These are phyloP conservation scores for Drosophila leonis DNA, from an alignment of 2,888 invertebrate genomes.

Conservation along the genomic window DNA sequence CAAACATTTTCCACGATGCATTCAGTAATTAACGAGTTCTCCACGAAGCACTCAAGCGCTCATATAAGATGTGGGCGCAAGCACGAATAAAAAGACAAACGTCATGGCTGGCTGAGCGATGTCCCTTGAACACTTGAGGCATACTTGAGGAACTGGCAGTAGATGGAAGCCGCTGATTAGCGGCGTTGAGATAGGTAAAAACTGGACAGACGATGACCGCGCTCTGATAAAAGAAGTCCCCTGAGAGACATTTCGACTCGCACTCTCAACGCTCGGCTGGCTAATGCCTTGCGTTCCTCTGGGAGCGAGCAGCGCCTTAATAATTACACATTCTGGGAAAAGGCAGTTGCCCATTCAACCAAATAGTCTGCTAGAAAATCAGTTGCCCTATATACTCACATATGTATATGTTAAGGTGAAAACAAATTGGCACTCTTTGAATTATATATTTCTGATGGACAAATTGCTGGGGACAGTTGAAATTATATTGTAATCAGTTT, in stretches of 20 bases:
- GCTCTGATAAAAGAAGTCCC: slow-evolving; percentile 40
- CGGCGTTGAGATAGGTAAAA: slow-evolving; percentile 24
- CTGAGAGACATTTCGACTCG: slow-evolving; percentile 33
- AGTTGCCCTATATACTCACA: background rate
- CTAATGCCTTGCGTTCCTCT: slow-evolving; percentile 19
- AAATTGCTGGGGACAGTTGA: slow-evolving; percentile 56
- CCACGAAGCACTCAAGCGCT: slow-evolving; percentile 17
- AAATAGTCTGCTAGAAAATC: slow-evolving; percentile 13
- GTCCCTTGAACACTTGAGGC: slow-evolving; percentile 33
- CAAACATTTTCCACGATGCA: slow-evolving; percentile 13
- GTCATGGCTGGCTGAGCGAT: slow-evolving; percentile 62
- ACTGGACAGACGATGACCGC: slow-evolving; percentile 48
- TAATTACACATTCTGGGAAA: slow-evolving; percentile 35
- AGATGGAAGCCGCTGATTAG: slow-evolving; percentile 50
- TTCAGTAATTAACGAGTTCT: slow-evolving; percentile 31
- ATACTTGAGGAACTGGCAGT: slow-evolving; percentile 4
- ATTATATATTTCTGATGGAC: slow-evolving; percentile 27
- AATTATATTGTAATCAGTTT: slow-evolving; percentile 71
- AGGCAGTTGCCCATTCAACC: slow-evolving; percentile 14
- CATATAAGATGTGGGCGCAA: slow-evolving; percentile 32
- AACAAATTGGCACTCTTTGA: slow-evolving; percentile 34
- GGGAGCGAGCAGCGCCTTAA: slow-evolving; percentile 13
- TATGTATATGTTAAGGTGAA: background rate
- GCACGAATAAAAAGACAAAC: slow-evolving; percentile 40
- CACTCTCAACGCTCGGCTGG: slow-evolving; percentile 37